Evolutionary conservation across 2,113 vertebrate genomes (phyloP), one percentile per base, ranked within the genome.

Genomic region (Tetraodon nigroviridis): DNA sequence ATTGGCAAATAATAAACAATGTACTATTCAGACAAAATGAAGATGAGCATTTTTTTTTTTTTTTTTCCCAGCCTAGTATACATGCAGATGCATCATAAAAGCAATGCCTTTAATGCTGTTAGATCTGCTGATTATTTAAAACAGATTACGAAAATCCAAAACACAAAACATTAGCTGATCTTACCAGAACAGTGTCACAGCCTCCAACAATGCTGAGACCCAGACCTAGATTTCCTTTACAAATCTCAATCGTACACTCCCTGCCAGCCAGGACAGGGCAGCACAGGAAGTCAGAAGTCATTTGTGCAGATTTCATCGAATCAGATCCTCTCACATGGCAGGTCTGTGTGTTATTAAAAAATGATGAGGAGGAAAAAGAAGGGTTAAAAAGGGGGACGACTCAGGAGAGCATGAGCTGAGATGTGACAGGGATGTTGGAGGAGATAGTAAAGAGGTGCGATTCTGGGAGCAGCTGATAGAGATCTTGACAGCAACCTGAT

Each of bases 161-260:
- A 16, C 12, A 22, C 5, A 20, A 50, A 22, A 50, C 17, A 21
- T 22, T 12, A 11, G 7, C n/a, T 44, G 11, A 22, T 55, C 87
- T 84, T 71, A 90, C 97, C 93, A 96, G 84, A 55, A 95, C 81
- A 12, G 96, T 96, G 82, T 99, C 96, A 45, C 91, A 92, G 58
- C 97, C 95, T 67, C 96, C 96, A 3, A 98, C 93, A 19, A 99
- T 95, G 85, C 95, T 98, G 60, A 98, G 90, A 52, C 95, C 95
- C 53, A 99, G 92, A 22, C 95, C 94, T 0, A 92, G 88, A 1
- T 84, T 89, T 12, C 93, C 94, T 88, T 96, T 98, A 63, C 88
- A 93, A 79, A 99, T 93, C 76, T 95, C 94, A 44, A 98, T 93
- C 11, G 88, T 93, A 57, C 91, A 95, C 85, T 96, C 92, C 51